These are phyloP conservation scores for Upupa epops DNA, from an alignment of 2,113 vertebrate species.

Conservation along the genomic window DNA sequence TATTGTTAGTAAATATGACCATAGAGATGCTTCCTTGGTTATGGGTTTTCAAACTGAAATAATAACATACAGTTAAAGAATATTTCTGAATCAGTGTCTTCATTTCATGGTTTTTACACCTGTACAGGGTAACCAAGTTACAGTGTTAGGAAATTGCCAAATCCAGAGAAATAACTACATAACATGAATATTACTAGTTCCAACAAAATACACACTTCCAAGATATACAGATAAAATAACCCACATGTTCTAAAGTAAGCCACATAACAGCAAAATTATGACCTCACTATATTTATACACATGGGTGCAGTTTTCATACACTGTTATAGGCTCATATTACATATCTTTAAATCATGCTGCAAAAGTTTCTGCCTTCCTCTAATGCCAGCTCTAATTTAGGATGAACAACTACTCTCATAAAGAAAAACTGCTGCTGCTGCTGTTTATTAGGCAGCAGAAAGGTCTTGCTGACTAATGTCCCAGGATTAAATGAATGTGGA, in stretches of 20 bases:
- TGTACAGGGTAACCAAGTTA: background rate
- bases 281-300: slow-evolving; percentile 76
- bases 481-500: slow-evolving; percentile 87
- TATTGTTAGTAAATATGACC: background rate
- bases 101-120: background rate
- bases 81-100: background rate
- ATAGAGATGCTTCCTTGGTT: background rate
- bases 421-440: slow-evolving; percentile 85
- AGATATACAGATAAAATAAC: slow-evolving; percentile 65
- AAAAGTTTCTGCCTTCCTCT: slow-evolving; percentile 78
- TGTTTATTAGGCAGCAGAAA: slow-evolving; percentile 87
- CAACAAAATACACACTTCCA: slow-evolving; percentile 62
- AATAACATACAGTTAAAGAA: background rate
- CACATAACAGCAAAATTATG: slow-evolving; percentile 73
- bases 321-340: slow-evolving; percentile 77
- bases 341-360: slow-evolving; percentile 81
- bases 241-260: slow-evolving; percentile 66
- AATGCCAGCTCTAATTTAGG: slow-evolving; percentile 84
- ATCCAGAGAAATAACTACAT: background rate
- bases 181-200: slow-evolving; percentile 6
- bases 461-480: slow-evolving; percentile 85
- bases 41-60: background rate
- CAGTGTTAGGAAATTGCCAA: background rate
- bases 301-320: slow-evolving; percentile 75
- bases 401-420: slow-evolving; percentile 86